Evolutionary conservation across 2,888 invertebrate genomes (phyloP), one percentile per base, ranked within the genome.

Genomic region (Autographa pulchrina): DNA sequence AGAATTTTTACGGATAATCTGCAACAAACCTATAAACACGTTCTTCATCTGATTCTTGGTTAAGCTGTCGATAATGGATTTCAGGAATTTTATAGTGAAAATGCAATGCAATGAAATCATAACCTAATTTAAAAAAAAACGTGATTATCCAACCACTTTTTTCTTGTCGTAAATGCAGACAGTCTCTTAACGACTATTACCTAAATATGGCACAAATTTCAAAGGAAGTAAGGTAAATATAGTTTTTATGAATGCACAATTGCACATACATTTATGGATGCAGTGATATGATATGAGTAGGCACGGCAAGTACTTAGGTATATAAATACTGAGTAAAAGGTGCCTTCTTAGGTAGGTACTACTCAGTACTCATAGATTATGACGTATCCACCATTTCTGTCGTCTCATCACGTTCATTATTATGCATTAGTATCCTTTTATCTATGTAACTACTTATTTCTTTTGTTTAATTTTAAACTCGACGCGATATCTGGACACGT

Each of bases 1-100:
- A 3, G 20, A 59, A 70, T 79, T 89, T 90, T 86, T 88, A 70
- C 31, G 83, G 85, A 87, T 31, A 81, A 64, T 66, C 58, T 41
- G 16, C 1, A 20, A 38, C 38, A 48, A 58, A 31, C 52, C 25
- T 20, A 20, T 35, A 8, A 18, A n/a, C 8, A 56, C 16, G 25
- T 9, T 20, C 6, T 4, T 56, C 13, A 18, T 3, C 54, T 18
- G 54, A 7, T 35, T 35, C 38, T 38, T 11, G 38, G 38, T 38
- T 11, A 9, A 38, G 38, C 9, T 38, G 11, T 38, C 11, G 38
- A 38, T 38, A 11, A 11, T 2, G 2, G 1, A 2, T 11, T 38
- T 38, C 2, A 38, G 38, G 2, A 38, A 38, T 38, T 38, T 38
- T 38, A 38, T 38, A 38, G 11, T 38, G 2, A 38, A 38, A 38